Conservation (phyloP, 2,888 invertebrate species). For the Apantesis nais region DNA sequence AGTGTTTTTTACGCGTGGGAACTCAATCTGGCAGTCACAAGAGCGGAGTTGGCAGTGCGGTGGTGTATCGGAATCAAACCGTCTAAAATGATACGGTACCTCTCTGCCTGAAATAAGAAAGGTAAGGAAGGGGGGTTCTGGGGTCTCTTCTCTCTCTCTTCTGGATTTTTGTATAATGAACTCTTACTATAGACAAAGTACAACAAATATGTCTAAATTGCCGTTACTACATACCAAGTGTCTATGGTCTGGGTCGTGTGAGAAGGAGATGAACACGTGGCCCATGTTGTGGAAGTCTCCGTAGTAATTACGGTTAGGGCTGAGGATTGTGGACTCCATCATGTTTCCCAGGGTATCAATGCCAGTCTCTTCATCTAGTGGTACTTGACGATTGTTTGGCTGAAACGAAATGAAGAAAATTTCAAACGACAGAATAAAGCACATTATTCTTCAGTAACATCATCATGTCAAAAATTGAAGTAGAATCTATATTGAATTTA, state of each 20-base stretch:
- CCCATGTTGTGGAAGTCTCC: conserved; percentile 94
- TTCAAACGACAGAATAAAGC: neutral
- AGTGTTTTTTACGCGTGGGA: too few species aligned
- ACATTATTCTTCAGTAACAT: neutral
- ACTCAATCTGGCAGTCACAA: too few species aligned
- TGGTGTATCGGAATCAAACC: too few species aligned
- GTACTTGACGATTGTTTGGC: conserved; percentile 85
- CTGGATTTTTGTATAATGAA: too few species aligned
- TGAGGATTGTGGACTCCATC: conserved; percentile 90
- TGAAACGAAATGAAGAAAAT: conserved; percentile 46
- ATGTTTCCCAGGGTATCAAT: conserved; percentile 93
- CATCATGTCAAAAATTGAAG: too few species aligned
- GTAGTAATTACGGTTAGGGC: conserved; percentile 89
- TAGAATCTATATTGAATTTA: too few species aligned
- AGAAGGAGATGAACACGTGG: conserved; percentile 90
- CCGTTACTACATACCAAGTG: conserved; percentile 83
- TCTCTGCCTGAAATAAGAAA: too few species aligned
- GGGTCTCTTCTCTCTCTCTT: too few species aligned
- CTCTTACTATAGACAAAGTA: too few species aligned
- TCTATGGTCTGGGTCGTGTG: conserved; percentile 92
- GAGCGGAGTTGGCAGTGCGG: too few species aligned
- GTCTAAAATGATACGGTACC: too few species aligned
- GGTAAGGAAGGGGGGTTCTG: too few species aligned
- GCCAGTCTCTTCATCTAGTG: conserved; percentile 88
- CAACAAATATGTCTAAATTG: neutral